phyloP scores from a whole-genome alignment of 2,113 vertebrate genomes.

The Indri indri region DNA sequence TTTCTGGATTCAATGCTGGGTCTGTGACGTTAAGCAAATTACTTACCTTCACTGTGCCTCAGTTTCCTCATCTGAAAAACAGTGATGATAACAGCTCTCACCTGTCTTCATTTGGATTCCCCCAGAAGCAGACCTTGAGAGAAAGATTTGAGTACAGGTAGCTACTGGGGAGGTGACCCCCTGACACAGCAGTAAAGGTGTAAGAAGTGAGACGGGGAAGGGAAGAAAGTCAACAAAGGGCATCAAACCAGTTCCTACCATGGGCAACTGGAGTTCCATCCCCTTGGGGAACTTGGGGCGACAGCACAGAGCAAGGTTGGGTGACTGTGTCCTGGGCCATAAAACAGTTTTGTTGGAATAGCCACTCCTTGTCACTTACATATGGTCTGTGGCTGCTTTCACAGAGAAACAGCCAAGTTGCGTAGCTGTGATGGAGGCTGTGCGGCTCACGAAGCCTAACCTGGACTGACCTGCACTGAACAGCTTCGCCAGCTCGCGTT shows the following conservation, averaged over 20 bases:
- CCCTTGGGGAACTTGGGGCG: background rate
- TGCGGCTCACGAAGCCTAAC: background rate
- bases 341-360: background rate
- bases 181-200: background rate
- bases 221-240: background rate
- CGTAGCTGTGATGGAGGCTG: background rate
- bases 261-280: background rate
- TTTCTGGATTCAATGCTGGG: background rate
- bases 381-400: background rate
- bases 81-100: background rate
- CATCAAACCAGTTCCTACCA: too few relatives aligned
- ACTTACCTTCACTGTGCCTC: background rate
- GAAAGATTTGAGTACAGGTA: background rate
- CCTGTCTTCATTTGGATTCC: background rate
- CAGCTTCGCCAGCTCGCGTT: background rate
- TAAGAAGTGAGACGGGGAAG: background rate
- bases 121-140: background rate
- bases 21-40: background rate
- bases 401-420: background rate
- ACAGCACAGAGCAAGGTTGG: background rate
- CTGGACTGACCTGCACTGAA: background rate
- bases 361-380: background rate
- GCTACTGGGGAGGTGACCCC: background rate
- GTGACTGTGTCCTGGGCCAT: background rate
- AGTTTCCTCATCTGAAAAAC: background rate